Conservation (phyloP, 2,113 vertebrate genomes). For the Anguilla japonica region DNA sequence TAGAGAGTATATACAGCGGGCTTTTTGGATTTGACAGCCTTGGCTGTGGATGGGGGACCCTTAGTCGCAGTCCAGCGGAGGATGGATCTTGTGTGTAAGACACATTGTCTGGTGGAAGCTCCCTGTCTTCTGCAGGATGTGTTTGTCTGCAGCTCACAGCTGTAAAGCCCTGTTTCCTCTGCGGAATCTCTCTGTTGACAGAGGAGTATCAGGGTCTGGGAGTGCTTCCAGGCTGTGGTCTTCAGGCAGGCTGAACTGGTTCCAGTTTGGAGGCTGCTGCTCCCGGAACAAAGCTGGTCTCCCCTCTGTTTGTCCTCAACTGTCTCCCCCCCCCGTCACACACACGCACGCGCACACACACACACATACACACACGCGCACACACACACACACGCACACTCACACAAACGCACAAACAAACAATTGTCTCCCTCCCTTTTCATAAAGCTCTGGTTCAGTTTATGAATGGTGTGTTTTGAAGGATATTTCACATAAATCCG, state of each 20-base stretch:
- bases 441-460: slow-evolving; percentile 42
- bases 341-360: slow-evolving; percentile 20
- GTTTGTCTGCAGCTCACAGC: slow-evolving; percentile 62
- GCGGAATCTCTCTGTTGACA: slow-evolving; percentile 73
- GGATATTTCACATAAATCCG: slow-evolving; percentile 57
- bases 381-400: neutral
- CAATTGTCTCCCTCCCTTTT: slow-evolving; percentile 17
- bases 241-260: slow-evolving; percentile 19
- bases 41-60: slow-evolving; percentile 1
- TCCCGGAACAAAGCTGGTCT: neutral
- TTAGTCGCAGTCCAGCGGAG: neutral
- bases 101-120: slow-evolving; percentile 65
- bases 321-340: slow-evolving; percentile 39
- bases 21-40: slow-evolving; percentile 10
- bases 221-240: slow-evolving; percentile 66
- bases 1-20: slow-evolving; percentile 9
- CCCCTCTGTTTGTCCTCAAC: neutral
- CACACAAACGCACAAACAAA: too few species aligned
- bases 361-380: slow-evolving; percentile 26
- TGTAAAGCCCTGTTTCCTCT: slow-evolving; percentile 71
- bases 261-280: slow-evolving; percentile 10
- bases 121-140: slow-evolving; percentile 59
- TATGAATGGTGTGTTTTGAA: slow-evolving; percentile 60
- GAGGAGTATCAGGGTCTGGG: slow-evolving; percentile 73
- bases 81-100: slow-evolving; percentile 54